phyloP scores from a whole-genome alignment of 2,113 vertebrate species.

The Ploceus nigricollis region DNA sequence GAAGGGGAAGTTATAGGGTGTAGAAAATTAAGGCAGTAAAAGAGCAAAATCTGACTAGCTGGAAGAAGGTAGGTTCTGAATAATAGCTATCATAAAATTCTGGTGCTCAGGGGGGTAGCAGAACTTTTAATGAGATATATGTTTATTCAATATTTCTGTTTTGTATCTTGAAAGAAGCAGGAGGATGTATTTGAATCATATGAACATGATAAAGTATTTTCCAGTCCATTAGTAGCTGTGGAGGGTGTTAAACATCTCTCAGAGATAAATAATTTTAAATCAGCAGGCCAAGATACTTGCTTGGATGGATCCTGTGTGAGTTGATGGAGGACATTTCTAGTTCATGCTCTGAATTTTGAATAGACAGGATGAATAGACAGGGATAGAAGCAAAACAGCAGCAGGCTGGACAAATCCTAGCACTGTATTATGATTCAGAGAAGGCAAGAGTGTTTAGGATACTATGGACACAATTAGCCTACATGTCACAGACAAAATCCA shows the following conservation, averaged over 20 bases:
- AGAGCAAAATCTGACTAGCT: neutral
- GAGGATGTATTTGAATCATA: neutral
- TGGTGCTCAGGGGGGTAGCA: neutral
- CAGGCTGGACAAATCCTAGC: neutral
- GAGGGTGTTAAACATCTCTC: slow-evolving; percentile 34
- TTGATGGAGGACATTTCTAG: slow-evolving; percentile 17
- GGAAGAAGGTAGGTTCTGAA: slow-evolving; percentile 8
- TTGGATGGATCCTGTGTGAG: neutral
- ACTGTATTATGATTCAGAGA: neutral
- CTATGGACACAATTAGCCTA: neutral
- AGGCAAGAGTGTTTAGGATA: neutral
- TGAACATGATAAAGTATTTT: slow-evolving; percentile 51
- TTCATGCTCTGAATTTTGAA: slow-evolving; percentile 35
- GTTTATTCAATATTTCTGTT: slow-evolving; percentile 31
- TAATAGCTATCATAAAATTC: slow-evolving; percentile 28
- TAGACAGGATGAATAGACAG: neutral
- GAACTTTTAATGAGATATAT: slow-evolving; percentile 44
- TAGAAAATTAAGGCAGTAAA: neutral
- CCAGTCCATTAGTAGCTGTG: slow-evolving; percentile 40
- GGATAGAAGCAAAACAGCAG: neutral
- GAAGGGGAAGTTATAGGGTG: neutral
- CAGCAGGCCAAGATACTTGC: slow-evolving; percentile 3
- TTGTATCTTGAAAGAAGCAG: slow-evolving; percentile 19
- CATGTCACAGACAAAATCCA: neutral
- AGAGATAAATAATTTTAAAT: slow-evolving; percentile 55